These are phyloP conservation scores for Lasioglossum morio DNA, from an alignment of 2,888 invertebrate genomes.

Conservation along the genomic window DNA sequence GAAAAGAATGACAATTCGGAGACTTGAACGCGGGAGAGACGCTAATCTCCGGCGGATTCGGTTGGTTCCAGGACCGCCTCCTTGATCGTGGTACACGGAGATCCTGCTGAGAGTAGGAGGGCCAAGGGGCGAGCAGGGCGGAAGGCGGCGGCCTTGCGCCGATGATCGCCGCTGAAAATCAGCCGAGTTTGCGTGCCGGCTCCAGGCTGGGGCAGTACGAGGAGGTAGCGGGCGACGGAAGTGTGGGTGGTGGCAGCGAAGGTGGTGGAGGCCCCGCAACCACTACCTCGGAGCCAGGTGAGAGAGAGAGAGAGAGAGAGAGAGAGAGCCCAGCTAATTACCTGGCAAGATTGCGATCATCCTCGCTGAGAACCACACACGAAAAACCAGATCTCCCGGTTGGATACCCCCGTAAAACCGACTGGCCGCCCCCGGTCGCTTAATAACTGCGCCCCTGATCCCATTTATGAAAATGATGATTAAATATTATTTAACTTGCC, in stretches of 20 bases:
- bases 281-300: slow-evolving; percentile 84
- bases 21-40: slow-evolving; percentile 22
- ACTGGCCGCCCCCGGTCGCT: background rate
- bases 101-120: slow-evolving; percentile 9
- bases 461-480: slow-evolving; percentile 8
- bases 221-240: slow-evolving; percentile 72
- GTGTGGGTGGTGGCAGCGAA: slow-evolving; percentile 49
- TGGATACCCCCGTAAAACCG: slow-evolving; percentile 21
- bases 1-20: background rate
- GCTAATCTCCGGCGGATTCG: background rate
- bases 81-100: background rate
- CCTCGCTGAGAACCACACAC: background rate
- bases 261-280: slow-evolving; percentile 79
- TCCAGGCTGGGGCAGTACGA: slow-evolving; percentile 76
- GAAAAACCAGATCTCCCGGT: slow-evolving; percentile 19
- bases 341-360: slow-evolving; percentile 36
- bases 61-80: slow-evolving; percentile 21
- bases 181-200: slow-evolving; percentile 74
- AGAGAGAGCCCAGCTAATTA: slow-evolving; percentile 31
- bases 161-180: slow-evolving; percentile 79
- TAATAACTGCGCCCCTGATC: slow-evolving; percentile 13
- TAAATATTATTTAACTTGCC: slow-evolving; percentile 11
- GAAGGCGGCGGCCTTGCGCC: slow-evolving; percentile 60
- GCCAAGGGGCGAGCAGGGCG: slow-evolving; percentile 23
- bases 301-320: slow-evolving; percentile 13